Conservation (phyloP, 2,888 invertebrate genomes). For the Nephrocerus scutellatus region DNA sequence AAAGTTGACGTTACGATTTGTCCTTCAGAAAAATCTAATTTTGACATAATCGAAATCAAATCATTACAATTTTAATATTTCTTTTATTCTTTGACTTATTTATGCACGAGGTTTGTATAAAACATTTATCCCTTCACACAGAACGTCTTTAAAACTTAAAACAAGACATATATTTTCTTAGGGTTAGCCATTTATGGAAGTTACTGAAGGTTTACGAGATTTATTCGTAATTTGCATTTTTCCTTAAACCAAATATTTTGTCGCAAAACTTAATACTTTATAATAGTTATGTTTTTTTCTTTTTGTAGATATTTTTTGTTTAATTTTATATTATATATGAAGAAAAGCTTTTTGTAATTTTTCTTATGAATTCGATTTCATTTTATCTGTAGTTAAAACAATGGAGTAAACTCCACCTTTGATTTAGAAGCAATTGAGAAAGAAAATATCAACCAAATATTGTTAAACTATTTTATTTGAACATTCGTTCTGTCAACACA, state of each 20-base stretch:
- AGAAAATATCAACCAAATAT: conserved; percentile 6
- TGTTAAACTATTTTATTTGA: no score
- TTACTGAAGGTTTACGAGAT: neutral
- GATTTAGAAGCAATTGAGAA: conserved; percentile 24
- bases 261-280: conserved; percentile 23
- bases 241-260: conserved; percentile 34
- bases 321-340: conserved; percentile 15
- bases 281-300: conserved; percentile 18
- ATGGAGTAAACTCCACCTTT: conserved; percentile 49
- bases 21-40: no score
- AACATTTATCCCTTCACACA: conserved; percentile 13
- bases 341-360: conserved; percentile 12
- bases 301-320: conserved; percentile 17
- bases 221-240: neutral
- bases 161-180: conserved; percentile 12
- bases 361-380: conserved; percentile 15
- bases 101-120: no score
- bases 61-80: no score
- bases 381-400: conserved; percentile 25
- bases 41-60: no score
- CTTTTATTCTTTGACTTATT: no score
- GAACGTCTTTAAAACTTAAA: conserved; percentile 12
- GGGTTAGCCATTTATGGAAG: neutral
- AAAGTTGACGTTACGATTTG: no score
- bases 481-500: conserved; percentile 20